These are phyloP conservation scores for Bos indicus DNA, from an alignment of 2,113 vertebrate species.

Conservation along the genomic window DNA sequence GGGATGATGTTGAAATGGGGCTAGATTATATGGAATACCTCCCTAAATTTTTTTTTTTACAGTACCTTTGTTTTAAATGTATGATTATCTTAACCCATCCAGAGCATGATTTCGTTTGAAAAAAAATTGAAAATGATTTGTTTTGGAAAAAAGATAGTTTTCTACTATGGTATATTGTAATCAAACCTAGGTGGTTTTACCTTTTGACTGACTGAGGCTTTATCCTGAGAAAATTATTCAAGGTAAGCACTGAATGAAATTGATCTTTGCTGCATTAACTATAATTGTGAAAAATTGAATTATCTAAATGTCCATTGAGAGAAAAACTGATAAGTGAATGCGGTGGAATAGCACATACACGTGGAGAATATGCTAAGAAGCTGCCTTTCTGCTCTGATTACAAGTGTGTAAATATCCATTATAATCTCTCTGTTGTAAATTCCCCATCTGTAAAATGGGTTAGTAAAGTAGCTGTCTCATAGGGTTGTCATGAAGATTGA, in stretches of 20 bases:
- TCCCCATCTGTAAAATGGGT: neutral
- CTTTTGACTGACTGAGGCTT: slow-evolving; percentile 6
- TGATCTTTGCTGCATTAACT: neutral
- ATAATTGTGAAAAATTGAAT: neutral
- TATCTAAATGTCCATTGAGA: neutral
- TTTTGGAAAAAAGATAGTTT: neutral
- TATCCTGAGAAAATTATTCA: slow-evolving; percentile 8
- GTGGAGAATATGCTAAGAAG: neutral
- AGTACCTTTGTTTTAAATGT: neutral
- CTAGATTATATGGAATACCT: neutral
- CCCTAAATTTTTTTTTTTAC: neutral
- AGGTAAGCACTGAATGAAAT: neutral
- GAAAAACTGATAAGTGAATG: neutral
- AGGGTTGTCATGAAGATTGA: neutral
- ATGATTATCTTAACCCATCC: neutral
- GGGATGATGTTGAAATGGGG: neutral
- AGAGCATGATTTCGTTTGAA: neutral
- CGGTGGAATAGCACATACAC: neutral
- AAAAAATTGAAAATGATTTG: neutral
- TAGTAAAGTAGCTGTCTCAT: neutral
- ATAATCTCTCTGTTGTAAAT: neutral
- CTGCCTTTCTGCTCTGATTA: neutral
- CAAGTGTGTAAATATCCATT: neutral
- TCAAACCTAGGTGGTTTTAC: neutral
- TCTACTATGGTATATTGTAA: neutral